Base-by-base conservation (phyloP, 2,797 vertebrate species). In the Spea hammondii region DNA sequence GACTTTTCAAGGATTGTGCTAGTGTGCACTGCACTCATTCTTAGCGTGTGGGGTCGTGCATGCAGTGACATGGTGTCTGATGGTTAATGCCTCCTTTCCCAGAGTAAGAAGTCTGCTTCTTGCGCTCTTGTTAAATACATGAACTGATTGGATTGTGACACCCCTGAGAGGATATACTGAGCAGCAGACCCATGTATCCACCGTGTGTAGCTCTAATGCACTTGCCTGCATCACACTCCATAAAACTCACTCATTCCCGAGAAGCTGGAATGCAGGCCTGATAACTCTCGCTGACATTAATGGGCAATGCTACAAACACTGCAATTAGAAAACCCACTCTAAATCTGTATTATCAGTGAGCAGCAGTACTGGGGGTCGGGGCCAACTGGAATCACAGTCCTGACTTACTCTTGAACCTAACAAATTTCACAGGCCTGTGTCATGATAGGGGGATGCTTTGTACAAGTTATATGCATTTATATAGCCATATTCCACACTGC, bases 251-350 rank as follows among this genome's bases (percentile, higher is more conserved):
- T 68, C 50, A 14, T n/a, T 46, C 13, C 32, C 65, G 32, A 44
- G 45, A 46, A 66, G 12, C 6, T 11, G 11, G 7, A 5, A 7
- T 45, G 65, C 55, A 11, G 6, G 8, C 1, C 12, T 14, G 10
- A 14, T 66, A 70, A 72, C 12, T 76, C 59, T 77, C 46, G 44
- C 69, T 60, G 83, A 71, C 64, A 4, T 65, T 77, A 79, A 76
- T 6, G 17, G 47, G 14, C 50, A 44, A 46, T 51, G 51, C 45
- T 72, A 74, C 71, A 72, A 77, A 74, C 13, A 47, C 54, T 47
- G 77, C 80, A 78, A 72, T 82, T 74, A 74, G 60, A 5, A 5
- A 4, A 45, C 47, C 13, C 70, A 13, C 17, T 51, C 55, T 71
- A 71, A 71, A 71, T 55, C 12, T 32, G 50, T 13, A 65, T 45